Base-by-base conservation (phyloP, 2,797 vertebrate genomes). In the Takifugu ocellatus region DNA sequence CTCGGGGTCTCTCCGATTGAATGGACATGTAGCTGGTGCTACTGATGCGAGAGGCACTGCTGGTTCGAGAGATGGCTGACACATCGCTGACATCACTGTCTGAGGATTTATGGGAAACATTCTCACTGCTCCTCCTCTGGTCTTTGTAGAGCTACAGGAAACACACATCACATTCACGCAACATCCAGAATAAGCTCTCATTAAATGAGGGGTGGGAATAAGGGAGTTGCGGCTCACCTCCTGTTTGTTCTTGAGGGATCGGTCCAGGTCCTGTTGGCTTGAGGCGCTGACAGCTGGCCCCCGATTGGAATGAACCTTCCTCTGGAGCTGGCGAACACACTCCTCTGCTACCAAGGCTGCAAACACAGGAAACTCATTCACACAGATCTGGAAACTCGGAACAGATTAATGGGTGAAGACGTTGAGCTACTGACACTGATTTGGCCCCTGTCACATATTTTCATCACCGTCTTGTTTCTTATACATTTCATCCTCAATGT, bases 21-120 rank as follows among this genome's bases (percentile, higher is more conserved):
- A 98, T 96, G 83, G 96, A 99, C 93, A 99, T 95, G 93, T 97
- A 98, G 93, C 97, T 99, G 93, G 96, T 97, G 94, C 96, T 99
- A 94, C 97, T 99, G 92, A 99, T 95, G 89, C 94, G 95, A 84
- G 97, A 98, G 95, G 95, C 96, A 94, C 96, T 98, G 95, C 97
- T 99, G 96, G 96, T 96, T 83, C 95, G 92, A 90, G 97, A 99
- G 90, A 98, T 93, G 93, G 96, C 97, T 87, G 97, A 99, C 90
- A 94, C 93, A 56, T 98, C 96, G 66, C 97, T 99, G 93, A 95
- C 94, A 91, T 99, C 97, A 78, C 97, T 99, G 91, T 99, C 97
- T 83, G 97, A 98, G 85, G 96, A 99, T 87, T 90, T 96, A 89
- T 96, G 94, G 85, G 97, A 99, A 83, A 97, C 87, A 80, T 96